Evolutionary conservation across 2,888 invertebrate genomes (phyloP), one percentile per base, ranked within the genome.

Genomic region (Zaprionus obscuricornis): DNA sequence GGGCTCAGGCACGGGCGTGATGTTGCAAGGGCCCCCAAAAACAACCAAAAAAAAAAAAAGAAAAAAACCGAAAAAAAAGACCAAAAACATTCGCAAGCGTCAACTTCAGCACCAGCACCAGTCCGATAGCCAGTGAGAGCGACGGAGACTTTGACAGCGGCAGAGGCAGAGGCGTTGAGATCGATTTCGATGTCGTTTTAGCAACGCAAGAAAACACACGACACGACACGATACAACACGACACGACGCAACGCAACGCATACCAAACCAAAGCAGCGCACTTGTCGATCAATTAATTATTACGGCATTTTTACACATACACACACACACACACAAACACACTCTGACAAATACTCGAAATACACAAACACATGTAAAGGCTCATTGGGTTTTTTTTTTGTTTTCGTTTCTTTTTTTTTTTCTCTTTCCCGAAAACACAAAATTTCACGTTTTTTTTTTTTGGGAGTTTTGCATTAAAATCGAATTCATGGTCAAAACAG

Each of bases 211-310:
- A 46, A 46, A 37, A 20, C 43, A 59, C 70, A 31, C 47, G 51
- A 58, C 52, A 46, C 50, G 42, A 20, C 43, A 59, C 70, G 36
- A 31, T 39, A 56, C 59, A 34, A 20, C 37, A 20, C 45, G 24
- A 42, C n/a, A 22, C 10, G 29, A 37, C 51, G 64, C 60, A 50
- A 62, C 62, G 74, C 66, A 59, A 33, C 63, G 78, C 78, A 78
- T 82, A 78, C 75, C 62, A 78, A 78, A 69, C 58, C 69, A 66
- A 67, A 75, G 78, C 78, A 70, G 68, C 67, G 79, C 79, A 83
- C 79, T 81, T 76, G 79, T 73, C 78, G 82, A 82, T 79, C 78
- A 79, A 79, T 79, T 82, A 79, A 79, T 79, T 79, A 82, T 79
- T 79, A 78, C 82, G 78, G 82, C 73, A 78, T 75, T 82, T 75